phyloP scores from a whole-genome alignment of 1,140 invertebrate species.

The Drosophila kikkawai region DNA sequence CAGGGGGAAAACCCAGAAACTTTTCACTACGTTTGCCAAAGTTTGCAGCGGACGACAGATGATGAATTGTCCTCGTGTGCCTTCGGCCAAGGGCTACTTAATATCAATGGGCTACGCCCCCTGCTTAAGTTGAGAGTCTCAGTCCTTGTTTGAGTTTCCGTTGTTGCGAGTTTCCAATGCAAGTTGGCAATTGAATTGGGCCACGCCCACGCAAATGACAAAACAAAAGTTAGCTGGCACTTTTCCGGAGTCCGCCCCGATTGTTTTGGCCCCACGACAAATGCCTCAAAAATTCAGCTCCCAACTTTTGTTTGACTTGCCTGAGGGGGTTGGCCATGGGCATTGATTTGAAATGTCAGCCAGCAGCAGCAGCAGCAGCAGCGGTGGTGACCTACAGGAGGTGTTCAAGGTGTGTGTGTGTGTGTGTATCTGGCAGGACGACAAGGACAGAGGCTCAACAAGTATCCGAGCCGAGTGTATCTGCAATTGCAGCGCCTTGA shows the following conservation, averaged over 20 bases:
- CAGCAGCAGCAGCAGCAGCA: neutral
- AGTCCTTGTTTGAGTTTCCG: conserved; percentile 36
- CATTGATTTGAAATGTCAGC: conserved; percentile 66
- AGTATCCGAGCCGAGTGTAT: conserved; percentile 49
- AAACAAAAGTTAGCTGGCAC: conserved; percentile 39
- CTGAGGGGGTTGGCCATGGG: neutral
- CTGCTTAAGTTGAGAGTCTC: conserved; percentile 6
- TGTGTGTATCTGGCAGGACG: conserved; percentile 23
- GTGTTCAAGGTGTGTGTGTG: conserved; percentile 49
- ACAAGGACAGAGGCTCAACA: conserved; percentile 73
- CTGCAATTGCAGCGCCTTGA: conserved; percentile 70
- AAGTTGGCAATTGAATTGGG: conserved; percentile 73
- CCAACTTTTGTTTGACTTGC: conserved; percentile 41
- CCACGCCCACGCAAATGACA: conserved; percentile 61
- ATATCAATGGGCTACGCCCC: conserved; percentile 41
- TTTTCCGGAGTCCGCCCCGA: conserved; percentile 47
- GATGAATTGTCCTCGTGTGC: conserved; percentile 51
- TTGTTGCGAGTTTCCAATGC: conserved; percentile 54
- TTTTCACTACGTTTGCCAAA: conserved; percentile 64
- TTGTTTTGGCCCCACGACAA: conserved; percentile 51
- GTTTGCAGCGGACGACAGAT: conserved; percentile 18
- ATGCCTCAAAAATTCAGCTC: conserved; percentile 53
- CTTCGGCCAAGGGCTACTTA: conserved; percentile 50
- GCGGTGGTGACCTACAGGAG: conserved; percentile 50
- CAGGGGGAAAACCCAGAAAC: conserved; percentile 49